Percentiles rank a stretch among this genome's conserved stretches.
phyloP scores from a whole-genome alignment of 2,888 invertebrate species.

The Macropis europaea region DNA sequence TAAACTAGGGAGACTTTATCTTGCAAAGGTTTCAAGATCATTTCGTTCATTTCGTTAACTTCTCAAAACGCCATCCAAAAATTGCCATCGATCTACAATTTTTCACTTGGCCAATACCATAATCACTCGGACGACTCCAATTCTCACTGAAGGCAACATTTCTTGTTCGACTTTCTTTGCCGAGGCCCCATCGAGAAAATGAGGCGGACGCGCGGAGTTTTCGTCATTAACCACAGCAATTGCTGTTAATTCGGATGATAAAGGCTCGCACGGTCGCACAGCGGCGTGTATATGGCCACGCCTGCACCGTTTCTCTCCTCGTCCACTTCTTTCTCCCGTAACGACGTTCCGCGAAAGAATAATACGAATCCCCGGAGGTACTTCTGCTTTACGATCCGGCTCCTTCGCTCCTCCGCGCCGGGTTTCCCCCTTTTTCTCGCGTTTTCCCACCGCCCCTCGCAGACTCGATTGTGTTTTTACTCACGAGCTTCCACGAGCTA shows the following conservation, averaged over 20 bases:
- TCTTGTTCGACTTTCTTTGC: too few species aligned
- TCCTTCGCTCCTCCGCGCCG: too few species aligned
- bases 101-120: too few species aligned
- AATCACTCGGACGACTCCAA: too few species aligned
- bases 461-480: slow-evolving; percentile 56
- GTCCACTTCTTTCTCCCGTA: slow-evolving; percentile 33
- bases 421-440: slow-evolving; percentile 22
- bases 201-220: slow-evolving; percentile 36
- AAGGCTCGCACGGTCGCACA: slow-evolving; percentile 24
- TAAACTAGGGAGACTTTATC: too few species aligned
- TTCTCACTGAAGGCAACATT: too few species aligned
- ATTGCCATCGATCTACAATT: too few species aligned
- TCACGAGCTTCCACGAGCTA: not conserved
- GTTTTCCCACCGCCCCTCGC: slow-evolving; percentile 19
- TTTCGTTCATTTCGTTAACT: too few species aligned
- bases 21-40: too few species aligned
- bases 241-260: slow-evolving; percentile 33
- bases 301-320: slow-evolving; percentile 6
- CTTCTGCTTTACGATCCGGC: slow-evolving; percentile 54
- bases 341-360: slow-evolving; percentile 59
- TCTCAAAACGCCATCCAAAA: too few species aligned
- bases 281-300: not conserved
- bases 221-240: slow-evolving; percentile 59
- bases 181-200: too few species aligned
- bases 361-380: slow-evolving; percentile 60